Conservation (phyloP, 1,140 invertebrate genomes). For the Ceratosolen solmsi region DNA sequence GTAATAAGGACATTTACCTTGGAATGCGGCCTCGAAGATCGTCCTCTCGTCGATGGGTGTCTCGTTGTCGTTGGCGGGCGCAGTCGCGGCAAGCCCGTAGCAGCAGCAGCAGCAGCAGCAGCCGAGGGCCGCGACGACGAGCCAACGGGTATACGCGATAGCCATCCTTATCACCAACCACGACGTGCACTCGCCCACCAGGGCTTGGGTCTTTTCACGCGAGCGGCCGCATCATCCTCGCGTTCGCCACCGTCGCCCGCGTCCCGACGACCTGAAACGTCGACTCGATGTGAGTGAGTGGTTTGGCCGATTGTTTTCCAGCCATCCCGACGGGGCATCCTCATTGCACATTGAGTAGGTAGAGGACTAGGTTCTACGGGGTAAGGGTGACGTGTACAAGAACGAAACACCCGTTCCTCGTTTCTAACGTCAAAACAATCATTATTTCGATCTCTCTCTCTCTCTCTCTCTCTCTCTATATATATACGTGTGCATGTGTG, state of each 20-base stretch:
- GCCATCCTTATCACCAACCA: slow-evolving; percentile 54
- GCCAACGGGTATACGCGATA: slow-evolving; percentile 48
- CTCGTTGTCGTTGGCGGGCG: slow-evolving; percentile 55
- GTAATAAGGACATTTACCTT: slow-evolving; percentile 68
- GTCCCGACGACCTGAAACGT: slow-evolving; percentile 2
- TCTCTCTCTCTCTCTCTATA: background rate
- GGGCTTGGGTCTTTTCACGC: background rate
- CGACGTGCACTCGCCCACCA: background rate
- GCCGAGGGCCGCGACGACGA: slow-evolving; percentile 26
- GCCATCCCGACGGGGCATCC: no score
- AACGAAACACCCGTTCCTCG: no score
- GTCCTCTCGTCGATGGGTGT: slow-evolving; percentile 69
- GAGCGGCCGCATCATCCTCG: background rate
- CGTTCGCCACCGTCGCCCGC: no score
- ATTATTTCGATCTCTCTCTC: background rate
- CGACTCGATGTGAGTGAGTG: background rate
- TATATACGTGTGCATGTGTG: no score
- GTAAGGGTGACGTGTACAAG: no score
- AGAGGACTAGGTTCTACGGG: no score
- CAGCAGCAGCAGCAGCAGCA: slow-evolving; percentile 21
- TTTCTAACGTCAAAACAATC: no score
- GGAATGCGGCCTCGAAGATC: slow-evolving; percentile 76
- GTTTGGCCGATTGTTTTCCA: no score
- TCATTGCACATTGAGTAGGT: no score
- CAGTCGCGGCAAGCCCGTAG: slow-evolving; percentile 24